Evolutionary conservation across 2,113 vertebrate species (phyloP).

Genomic region (Caretta caretta): DNA sequence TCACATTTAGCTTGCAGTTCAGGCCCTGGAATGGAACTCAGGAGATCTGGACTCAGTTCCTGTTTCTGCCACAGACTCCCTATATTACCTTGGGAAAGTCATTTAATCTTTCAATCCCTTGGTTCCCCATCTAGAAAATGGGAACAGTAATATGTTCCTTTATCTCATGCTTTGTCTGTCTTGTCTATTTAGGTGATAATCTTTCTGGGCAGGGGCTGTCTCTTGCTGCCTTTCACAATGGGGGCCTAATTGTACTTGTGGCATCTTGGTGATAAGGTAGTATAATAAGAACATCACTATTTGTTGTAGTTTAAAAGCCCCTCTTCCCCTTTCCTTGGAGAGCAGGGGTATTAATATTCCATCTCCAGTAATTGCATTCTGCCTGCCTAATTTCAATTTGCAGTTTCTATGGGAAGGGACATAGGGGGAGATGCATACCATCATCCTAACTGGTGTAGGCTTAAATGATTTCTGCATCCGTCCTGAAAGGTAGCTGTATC

Average conservation of each 20-base stretch:
- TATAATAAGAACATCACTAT: neutral
- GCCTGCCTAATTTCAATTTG: neutral
- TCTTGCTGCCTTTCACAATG: neutral
- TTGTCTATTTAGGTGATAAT: neutral
- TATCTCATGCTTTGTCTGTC: neutral
- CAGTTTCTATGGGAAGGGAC: neutral
- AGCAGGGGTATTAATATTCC: neutral
- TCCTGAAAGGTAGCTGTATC: neutral
- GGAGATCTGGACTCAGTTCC: neutral
- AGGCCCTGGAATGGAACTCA: neutral
- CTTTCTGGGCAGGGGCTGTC: neutral
- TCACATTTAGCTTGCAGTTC: neutral
- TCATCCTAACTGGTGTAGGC: neutral
- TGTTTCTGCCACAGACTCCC: neutral
- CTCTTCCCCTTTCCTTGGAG: neutral
- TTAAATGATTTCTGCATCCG: neutral
- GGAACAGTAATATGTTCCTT: neutral
- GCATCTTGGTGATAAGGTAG: neutral
- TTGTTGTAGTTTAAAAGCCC: neutral
- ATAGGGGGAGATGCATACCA: neutral
- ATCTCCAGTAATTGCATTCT: neutral
- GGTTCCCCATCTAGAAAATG: neutral
- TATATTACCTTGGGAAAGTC: constrained; percentile 3
- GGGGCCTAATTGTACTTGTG: neutral
- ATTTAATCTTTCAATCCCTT: neutral